These are phyloP conservation scores for Propithecus deckenii DNA, from an alignment of 2,797 vertebrate species.

Conservation along the genomic window DNA sequence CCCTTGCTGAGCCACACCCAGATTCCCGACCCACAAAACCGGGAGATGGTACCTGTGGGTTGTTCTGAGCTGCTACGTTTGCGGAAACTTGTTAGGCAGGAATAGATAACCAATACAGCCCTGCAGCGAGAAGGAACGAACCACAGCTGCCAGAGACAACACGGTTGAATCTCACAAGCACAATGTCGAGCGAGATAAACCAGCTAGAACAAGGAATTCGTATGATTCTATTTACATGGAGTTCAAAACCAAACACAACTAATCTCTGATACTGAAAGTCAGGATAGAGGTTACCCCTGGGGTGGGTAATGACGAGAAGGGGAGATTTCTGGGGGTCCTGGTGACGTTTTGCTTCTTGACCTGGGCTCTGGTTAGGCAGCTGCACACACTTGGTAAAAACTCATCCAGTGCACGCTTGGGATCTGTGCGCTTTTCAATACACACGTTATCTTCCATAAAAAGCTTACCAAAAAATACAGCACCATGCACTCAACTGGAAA, in stretches of 20 bases:
- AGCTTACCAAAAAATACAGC: background rate
- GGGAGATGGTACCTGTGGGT: background rate
- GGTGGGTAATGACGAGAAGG: background rate
- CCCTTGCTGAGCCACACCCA: background rate
- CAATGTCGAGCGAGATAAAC: background rate
- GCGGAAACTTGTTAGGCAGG: background rate
- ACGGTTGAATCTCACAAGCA: background rate
- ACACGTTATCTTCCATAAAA: background rate
- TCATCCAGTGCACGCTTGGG: background rate
- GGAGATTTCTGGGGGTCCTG: background rate
- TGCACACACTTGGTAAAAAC: background rate
- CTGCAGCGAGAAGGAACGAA: background rate
- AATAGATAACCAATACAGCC: accelerated
- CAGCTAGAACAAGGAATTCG: background rate
- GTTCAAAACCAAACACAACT: background rate
- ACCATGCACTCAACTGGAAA: background rate
- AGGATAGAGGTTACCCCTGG: background rate
- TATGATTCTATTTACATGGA: too few relatives aligned
- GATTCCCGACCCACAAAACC: background rate
- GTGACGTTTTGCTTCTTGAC: background rate
- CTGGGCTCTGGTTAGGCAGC: background rate
- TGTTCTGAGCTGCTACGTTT: background rate
- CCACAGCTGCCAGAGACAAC: background rate
- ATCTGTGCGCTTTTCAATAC: background rate
- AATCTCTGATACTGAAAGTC: background rate